Evolutionary conservation across 2,888 invertebrate species (phyloP), one percentile per base, ranked within the genome.

Genomic region (Eurytoma californica): DNA sequence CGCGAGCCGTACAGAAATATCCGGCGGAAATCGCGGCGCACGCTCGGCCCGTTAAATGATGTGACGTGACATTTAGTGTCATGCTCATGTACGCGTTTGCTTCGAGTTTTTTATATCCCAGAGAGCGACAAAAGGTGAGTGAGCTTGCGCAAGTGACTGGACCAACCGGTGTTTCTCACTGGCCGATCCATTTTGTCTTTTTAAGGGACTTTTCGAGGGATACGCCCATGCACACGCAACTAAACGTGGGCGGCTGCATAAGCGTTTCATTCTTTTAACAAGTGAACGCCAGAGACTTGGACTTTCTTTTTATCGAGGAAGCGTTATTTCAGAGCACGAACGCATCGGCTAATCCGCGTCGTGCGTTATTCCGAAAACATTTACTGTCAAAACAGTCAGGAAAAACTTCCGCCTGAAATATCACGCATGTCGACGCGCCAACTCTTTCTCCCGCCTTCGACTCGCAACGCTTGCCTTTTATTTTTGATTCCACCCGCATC

Each of bases 1-100:
- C 49, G 70, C 67, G 13, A 60, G 16, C 20, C 63, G n/a, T 49
- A 65, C 72, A 74, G 76, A 82, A 77, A 82, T 82, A 80, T 80
- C 80, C 75, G 77, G 51, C 80, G 80, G 80, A 82, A 77, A 80
- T 80, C 63, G 72, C 20, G 65, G 77, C 65, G 72, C 65, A 63
- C 66, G 74, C 7, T 39, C 68, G 58, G 68, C 77, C 80, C 77
- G 80, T 78, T 79, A 78, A 61, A 68, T 66, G 73, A 80, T 77
- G 73, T 77, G 73, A 76, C 39, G 72, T 76, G 80, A 80, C 76
- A 61, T 68, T 76, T 73, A 63, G 68, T 73, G 63, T 47, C 58
- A n/a, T n/a, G n/a, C n/a, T n/a, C n/a, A n/a, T n/a, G 24, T 55
- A 60, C 24, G 65, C 20, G 2, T 39, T 63, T 16, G 16, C 14